Evolutionary conservation across 2,888 invertebrate genomes (phyloP).

Genomic region (Drosophila anceps): DNA sequence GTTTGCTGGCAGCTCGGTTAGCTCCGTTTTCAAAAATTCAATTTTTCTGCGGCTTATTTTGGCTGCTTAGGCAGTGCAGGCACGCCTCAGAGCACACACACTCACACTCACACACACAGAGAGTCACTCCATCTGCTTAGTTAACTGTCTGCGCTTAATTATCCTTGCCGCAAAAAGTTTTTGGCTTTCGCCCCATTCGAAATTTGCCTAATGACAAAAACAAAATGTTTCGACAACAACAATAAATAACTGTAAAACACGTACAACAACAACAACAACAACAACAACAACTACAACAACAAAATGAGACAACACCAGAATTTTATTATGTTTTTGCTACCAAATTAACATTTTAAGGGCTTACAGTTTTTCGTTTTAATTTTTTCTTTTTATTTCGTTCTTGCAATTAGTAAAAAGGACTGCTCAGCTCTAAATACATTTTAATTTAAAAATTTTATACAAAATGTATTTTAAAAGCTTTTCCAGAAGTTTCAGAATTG

Average conservation of each 20-base stretch:
- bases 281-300: slow-evolving; percentile 19
- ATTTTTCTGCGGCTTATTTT: slow-evolving; percentile 58
- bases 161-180: slow-evolving; percentile 68
- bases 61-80: slow-evolving; percentile 40
- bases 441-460: neutral
- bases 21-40: slow-evolving; percentile 58
- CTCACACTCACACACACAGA: slow-evolving; percentile 16
- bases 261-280: slow-evolving; percentile 21
- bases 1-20: slow-evolving; percentile 58
- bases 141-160: slow-evolving; percentile 69
- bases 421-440: neutral
- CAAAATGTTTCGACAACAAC: slow-evolving; percentile 54
- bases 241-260: slow-evolving; percentile 55
- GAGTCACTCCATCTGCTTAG: slow-evolving; percentile 37
- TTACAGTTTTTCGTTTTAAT: neutral
- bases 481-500: neutral
- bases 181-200: slow-evolving; percentile 37
- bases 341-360: slow-evolving; percentile 25
- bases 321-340: slow-evolving; percentile 33
- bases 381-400: neutral
- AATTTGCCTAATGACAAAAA: slow-evolving; percentile 67
- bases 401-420: slow-evolving; percentile 10
- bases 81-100: slow-evolving; percentile 40
- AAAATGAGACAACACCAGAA: slow-evolving; percentile 29
- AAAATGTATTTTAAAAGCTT: neutral